Conservation (phyloP, 2,888 invertebrate genomes). For the Pristionchus fissidentatus region DNA sequence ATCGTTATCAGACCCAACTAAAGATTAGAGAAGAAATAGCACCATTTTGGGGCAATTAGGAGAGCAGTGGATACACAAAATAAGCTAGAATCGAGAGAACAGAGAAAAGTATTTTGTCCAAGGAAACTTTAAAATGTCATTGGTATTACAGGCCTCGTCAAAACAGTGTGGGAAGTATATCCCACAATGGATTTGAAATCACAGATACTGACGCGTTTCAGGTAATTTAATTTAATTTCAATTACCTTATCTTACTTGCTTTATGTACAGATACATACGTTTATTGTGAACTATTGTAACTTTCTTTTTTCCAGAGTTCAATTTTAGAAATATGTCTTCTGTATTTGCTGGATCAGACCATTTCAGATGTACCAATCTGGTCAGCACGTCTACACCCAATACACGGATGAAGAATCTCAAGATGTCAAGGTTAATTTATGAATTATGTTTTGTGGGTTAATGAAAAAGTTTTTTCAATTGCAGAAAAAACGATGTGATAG, state of each 20-base stretch:
- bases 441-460: no score
- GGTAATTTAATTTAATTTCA: background rate
- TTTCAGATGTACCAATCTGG: constrained; percentile 31
- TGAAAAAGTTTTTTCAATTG: no score
- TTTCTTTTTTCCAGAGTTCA: no score
- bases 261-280: no score
- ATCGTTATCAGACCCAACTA: background rate
- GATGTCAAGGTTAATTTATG: background rate
- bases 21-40: background rate
- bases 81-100: background rate
- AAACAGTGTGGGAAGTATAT: background rate
- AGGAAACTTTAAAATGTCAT: background rate
- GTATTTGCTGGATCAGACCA: background rate
- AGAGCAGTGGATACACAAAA: background rate
- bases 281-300: no score
- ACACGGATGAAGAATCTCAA: background rate
- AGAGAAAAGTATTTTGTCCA: no score
- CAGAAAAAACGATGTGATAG: no score
- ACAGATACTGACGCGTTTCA: background rate
- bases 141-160: constrained; percentile 4
- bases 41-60: background rate
- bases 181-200: background rate
- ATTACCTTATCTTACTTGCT: no score
- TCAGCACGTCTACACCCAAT: background rate
- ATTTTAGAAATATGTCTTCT: no score